phyloP scores from a whole-genome alignment of 2,113 vertebrate species.

The Anguilla rostrata region DNA sequence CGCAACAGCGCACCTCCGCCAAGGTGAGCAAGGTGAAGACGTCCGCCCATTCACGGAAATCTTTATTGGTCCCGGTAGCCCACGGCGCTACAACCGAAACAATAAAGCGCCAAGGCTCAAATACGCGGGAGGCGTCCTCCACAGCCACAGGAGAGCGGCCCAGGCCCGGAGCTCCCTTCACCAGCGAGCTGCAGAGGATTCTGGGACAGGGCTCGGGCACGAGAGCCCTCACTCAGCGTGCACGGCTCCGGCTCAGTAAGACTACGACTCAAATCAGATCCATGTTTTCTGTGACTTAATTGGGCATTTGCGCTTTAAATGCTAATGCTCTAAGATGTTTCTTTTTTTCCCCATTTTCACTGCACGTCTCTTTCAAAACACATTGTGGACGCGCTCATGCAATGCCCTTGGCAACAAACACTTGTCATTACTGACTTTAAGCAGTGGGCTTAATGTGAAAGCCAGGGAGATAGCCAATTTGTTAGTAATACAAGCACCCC shows the following conservation, averaged over 20 bases:
- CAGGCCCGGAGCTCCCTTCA: not conserved
- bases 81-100: conserved; percentile 18
- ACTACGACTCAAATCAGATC: not conserved
- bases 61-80: conserved; percentile 30
- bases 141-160: not conserved
- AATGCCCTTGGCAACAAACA: not conserved
- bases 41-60: conserved; percentile 15
- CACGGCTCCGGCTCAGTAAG: not conserved
- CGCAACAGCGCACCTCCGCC: not conserved
- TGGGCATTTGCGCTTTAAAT: not conserved
- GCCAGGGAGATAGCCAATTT: not conserved
- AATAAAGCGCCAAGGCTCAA: conserved; percentile 17
- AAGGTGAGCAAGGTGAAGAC: conserved; percentile 16
- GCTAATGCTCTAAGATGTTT: not conserved
- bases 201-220: not conserved
- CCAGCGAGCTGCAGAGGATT: not conserved
- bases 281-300: not conserved
- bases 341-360: not conserved
- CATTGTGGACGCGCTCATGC: not conserved
- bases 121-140: conserved; percentile 24
- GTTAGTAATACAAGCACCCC: not conserved
- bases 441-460: not conserved
- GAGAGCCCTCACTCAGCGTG: not conserved
- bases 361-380: not conserved
- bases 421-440: not conserved